Conservation (phyloP, 2,113 vertebrate species). For the Solenodon paradoxus region DNA sequence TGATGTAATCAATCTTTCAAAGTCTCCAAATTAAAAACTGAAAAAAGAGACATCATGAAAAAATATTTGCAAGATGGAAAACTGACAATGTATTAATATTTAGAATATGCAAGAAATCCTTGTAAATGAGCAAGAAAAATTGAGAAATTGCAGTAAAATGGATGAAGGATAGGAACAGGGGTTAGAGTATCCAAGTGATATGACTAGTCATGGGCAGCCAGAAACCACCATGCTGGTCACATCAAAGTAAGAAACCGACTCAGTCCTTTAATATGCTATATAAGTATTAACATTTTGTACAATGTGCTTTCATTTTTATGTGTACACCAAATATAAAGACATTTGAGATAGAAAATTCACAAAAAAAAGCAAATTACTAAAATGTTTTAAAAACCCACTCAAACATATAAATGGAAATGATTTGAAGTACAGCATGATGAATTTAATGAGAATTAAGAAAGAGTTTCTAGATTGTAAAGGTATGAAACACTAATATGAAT, state of each 20-base stretch:
- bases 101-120: not conserved
- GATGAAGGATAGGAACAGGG: not conserved
- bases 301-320: not conserved
- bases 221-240: not conserved
- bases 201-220: not conserved
- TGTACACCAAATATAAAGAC: not conserved
- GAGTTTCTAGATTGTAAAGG: not conserved
- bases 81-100: not conserved
- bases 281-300: not conserved
- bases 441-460: not conserved
- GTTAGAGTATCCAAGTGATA: not conserved
- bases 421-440: not conserved
- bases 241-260: not conserved
- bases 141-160: not conserved
- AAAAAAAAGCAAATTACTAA: constrained; percentile 1
- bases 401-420: constrained; percentile 25
- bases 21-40: too few species aligned
- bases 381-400: constrained; percentile 11
- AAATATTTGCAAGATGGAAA: not conserved
- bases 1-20: too few species aligned
- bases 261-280: not conserved
- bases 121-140: not conserved
- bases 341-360: not conserved
- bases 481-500: not conserved
- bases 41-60: too few species aligned